These are phyloP conservation scores for Nematostella vectensis DNA, from an alignment of 92 coral and sea anemone species.

Conservation along the genomic window DNA sequence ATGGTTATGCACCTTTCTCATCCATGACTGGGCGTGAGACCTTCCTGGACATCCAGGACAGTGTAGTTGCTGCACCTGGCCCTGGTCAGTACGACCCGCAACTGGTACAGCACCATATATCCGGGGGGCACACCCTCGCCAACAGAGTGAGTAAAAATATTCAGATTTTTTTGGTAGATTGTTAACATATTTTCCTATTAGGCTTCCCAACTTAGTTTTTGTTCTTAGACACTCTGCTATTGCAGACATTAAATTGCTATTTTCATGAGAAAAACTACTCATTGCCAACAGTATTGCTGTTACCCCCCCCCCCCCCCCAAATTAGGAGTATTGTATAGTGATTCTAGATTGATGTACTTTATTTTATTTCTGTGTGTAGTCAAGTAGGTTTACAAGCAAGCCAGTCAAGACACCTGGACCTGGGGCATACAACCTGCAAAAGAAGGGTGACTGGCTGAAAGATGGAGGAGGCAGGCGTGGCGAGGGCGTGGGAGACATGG, in stretches of 20 bases:
- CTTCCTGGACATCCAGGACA: constrained; percentile 84
- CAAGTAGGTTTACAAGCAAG: constrained; percentile 48
- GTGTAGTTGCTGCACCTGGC: constrained; percentile 89
- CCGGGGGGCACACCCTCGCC: constrained; percentile 81
- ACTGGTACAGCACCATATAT: constrained; percentile 51
- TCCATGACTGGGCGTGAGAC: constrained; percentile 98
- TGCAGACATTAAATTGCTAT: too few species aligned
- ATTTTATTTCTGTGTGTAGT: too few species aligned
- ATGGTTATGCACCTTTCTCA: constrained; percentile 94
- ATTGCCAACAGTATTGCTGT: too few species aligned
- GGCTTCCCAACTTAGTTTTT: too few species aligned
- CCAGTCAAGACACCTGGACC: constrained; percentile 77
- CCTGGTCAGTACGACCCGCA: constrained; percentile 93
- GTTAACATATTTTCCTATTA: too few species aligned
- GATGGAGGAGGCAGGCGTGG: constrained; percentile 42
- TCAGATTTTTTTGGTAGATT: background rate
- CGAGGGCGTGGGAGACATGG: constrained; percentile 23
- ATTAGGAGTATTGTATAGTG: too few species aligned
- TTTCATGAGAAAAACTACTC: too few species aligned
- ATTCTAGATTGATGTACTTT: too few species aligned
- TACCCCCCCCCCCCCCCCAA: too few species aligned
- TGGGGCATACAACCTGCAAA: constrained; percentile 88
- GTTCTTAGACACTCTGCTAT: too few species aligned
- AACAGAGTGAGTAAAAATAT: constrained; percentile 58
- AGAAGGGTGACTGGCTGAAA: constrained; percentile 84